Evolutionary conservation across 2,113 vertebrate genomes (phyloP).

Genomic region (Archilochus colubris): DNA sequence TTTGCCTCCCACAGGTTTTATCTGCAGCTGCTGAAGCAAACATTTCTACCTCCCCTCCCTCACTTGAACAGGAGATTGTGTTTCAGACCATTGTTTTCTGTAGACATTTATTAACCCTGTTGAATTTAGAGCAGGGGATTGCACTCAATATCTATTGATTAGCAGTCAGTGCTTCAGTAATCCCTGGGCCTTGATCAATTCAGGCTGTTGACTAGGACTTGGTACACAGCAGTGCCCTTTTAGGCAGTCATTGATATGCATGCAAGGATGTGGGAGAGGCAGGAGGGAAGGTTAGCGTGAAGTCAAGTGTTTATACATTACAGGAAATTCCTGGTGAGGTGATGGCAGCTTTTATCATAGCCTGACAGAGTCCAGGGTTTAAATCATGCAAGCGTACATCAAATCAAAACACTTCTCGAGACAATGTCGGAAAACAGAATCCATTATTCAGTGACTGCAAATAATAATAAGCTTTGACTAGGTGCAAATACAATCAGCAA

Average conservation of each 20-base stretch:
- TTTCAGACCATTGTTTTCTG: slow-evolving; percentile 69
- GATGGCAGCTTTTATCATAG: slow-evolving; percentile 70
- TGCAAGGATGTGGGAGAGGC: slow-evolving; percentile 62
- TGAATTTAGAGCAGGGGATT: slow-evolving; percentile 77
- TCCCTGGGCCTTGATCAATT: slow-evolving; percentile 84
- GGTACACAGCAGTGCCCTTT: slow-evolving; percentile 78
- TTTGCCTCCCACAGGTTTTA: slow-evolving; percentile 74
- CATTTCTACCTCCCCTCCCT: slow-evolving; percentile 55
- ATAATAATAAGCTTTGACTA: background rate
- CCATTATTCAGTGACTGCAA: background rate
- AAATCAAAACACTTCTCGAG: background rate
- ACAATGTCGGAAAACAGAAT: background rate
- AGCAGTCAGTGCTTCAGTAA: slow-evolving; percentile 82
- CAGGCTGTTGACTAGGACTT: slow-evolving; percentile 76
- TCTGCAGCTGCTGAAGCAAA: slow-evolving; percentile 76
- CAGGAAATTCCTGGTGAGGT: slow-evolving; percentile 75
- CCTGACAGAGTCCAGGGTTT: slow-evolving; percentile 59
- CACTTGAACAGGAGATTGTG: slow-evolving; percentile 46
- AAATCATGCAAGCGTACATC: background rate
- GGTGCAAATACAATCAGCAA: background rate
- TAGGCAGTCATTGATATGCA: slow-evolving; percentile 79
- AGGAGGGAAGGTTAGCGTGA: slow-evolving; percentile 63
- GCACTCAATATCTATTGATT: slow-evolving; percentile 86
- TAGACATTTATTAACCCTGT: slow-evolving; percentile 82
- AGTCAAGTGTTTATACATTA: slow-evolving; percentile 73